Conservation (phyloP, 92 coral and sea anemone species). For the Umimayanthus chanpuru region DNA sequence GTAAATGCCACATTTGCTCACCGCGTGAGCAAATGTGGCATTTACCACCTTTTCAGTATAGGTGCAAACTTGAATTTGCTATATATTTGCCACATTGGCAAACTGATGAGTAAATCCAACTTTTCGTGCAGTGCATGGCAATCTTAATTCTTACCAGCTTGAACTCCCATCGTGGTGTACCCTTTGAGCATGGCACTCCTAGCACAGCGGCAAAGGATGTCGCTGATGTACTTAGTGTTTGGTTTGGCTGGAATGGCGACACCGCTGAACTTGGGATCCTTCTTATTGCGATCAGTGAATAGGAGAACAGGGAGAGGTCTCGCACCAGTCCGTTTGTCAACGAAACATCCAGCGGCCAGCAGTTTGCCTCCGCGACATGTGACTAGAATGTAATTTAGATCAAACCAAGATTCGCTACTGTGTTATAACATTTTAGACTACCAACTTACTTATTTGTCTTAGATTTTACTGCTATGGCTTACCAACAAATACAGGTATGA, state of each 20-base stretch:
- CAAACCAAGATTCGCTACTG: neutral
- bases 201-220: slow-evolving; percentile 33
- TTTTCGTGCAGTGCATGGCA: slow-evolving; percentile 10
- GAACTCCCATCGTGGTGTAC: neutral
- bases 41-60: no score
- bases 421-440: no score
- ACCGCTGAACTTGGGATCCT: slow-evolving; percentile 28
- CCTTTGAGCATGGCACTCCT: slow-evolving; percentile 32
- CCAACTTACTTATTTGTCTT: no score
- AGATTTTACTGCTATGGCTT: no score
- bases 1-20: no score
- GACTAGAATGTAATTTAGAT: neutral
- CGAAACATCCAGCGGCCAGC: slow-evolving; percentile 9
- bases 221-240: slow-evolving; percentile 21
- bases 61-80: no score
- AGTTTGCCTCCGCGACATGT: slow-evolving; percentile 23
- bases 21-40: no score
- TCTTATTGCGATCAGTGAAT: slow-evolving; percentile 14
- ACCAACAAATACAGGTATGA: no score
- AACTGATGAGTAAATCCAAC: no score
- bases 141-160: slow-evolving; percentile 20
- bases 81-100: no score
- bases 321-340: slow-evolving; percentile 13
- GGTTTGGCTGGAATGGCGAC: slow-evolving; percentile 22
- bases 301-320: slow-evolving; percentile 15